Evolutionary conservation across 2,797 vertebrate species (phyloP), one percentile per base, ranked within the genome.

Genomic region (Paguma larvata): DNA sequence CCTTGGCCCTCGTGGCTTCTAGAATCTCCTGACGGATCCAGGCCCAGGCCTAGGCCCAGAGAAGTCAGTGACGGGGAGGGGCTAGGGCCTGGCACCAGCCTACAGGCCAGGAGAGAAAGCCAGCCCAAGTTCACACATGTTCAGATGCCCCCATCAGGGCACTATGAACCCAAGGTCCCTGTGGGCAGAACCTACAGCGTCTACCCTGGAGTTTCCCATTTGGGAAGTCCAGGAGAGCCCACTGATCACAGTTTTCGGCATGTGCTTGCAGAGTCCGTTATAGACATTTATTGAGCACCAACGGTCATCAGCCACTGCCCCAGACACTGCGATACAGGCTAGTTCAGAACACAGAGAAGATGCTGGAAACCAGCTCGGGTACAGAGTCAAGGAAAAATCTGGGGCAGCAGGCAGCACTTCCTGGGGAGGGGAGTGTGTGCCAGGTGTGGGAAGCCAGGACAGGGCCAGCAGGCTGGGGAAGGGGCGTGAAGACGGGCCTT

Each of bases 1-100:
- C 5, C 78, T 63, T 94, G 87, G 73, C n/a, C n/a, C 30, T 83
- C 56, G 53, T 68, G 48, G 34, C 73, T 94, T 94, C 94, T 41
- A 63, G 56, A 86, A 89, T 6, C n/a, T 87, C n/a, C 95, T 87
- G 27, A 23, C 12, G 8, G 23, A 62, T 56, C 65, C 48, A 85
- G 34, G 38, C 75, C 73, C 63, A 70, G 46, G 67, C 75, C 73
- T 56, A 70, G 46, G 67, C 41, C 77, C 72, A 65, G n/a, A 83
- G 53, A 75, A n/a, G 23, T 87, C 67, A 82, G 70, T 56, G 30
- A 34, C 23, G 5, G 16, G 3, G 68, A 89, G 34, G 8, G 23
- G 56, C 56, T 23, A 59, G 53, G 72, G 62, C 63, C 70, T 44
- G 30, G 21, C 38, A 46, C 1, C 56, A 72, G 13, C 30, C 73